Conservation (phyloP, 1,140 invertebrate genomes). For the Zaprionus kolodkinae region DNA sequence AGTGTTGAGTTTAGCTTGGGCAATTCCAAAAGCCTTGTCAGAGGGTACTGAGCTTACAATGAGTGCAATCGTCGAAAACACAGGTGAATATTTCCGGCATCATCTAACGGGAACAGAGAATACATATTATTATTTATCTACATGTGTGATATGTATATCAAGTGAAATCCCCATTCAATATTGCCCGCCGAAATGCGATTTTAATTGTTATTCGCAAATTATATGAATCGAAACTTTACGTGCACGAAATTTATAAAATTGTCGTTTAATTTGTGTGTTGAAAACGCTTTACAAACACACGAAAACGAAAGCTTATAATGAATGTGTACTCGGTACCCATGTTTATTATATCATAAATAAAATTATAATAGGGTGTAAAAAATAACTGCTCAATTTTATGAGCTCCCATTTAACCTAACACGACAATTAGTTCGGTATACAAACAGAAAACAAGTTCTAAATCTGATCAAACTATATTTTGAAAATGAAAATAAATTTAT, state of each 20-base stretch:
- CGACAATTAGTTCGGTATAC: not conserved
- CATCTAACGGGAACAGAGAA: conserved; percentile 3
- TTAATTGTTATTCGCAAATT: conserved; percentile 29
- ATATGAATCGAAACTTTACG: conserved; percentile 20
- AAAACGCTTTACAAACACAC: not conserved
- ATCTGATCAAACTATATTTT: not conserved
- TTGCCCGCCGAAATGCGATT: conserved; percentile 13
- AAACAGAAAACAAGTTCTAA: not conserved
- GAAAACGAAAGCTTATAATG: conserved; percentile 3
- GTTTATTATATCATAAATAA: not conserved
- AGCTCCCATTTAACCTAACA: not conserved
- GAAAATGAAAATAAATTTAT: too few relatives aligned
- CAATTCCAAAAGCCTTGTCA: not conserved
- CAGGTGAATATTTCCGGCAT: conserved; percentile 48
- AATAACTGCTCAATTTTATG: conserved; percentile 1
- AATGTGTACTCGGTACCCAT: not conserved
- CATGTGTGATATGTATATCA: conserved; percentile 9
- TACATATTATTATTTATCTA: not conserved
- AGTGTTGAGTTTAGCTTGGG: not conserved
- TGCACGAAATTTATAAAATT: conserved; percentile 19
- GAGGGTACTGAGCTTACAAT: conserved; percentile 12
- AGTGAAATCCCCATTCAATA: conserved; percentile 3
- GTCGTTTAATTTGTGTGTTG: conserved; percentile 10
- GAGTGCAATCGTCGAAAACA: conserved; percentile 28
- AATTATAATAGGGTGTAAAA: not conserved